These are phyloP conservation scores for Tachina grossa DNA, from an alignment of 2,888 invertebrate species.

Conservation along the genomic window DNA sequence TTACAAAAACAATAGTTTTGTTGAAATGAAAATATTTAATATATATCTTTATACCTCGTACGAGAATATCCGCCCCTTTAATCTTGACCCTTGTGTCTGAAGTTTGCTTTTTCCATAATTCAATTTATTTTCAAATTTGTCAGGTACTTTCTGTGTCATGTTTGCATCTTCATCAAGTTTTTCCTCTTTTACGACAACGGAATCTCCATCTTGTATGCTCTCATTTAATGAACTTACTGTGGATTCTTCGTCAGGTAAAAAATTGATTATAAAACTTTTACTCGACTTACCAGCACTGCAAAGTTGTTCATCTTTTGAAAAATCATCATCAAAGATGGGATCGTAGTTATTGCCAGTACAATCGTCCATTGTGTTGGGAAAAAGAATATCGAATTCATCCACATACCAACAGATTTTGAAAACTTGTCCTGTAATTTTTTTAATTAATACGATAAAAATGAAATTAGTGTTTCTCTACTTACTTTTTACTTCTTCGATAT, in stretches of 20 bases:
- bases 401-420: constrained; percentile 43
- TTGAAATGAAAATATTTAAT: not conserved
- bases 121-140: not conserved
- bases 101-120: constrained; percentile 7
- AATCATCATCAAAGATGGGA: constrained; percentile 25
- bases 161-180: not conserved
- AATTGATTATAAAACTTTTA: not conserved
- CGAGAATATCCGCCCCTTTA: not conserved
- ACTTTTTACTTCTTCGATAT: constrained; percentile 13
- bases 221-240: constrained; percentile 8
- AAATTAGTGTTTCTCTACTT: not conserved
- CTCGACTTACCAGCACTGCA: constrained; percentile 8
- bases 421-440: constrained; percentile 12
- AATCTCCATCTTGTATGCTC: constrained; percentile 8
- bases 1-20: not conserved
- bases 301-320: constrained; percentile 33
- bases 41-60: not conserved
- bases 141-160: not conserved
- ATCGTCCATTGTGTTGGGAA: constrained; percentile 23
- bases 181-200: constrained; percentile 18
- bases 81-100: not conserved
- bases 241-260: constrained; percentile 7
- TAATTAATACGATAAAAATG: not conserved
- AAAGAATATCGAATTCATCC: constrained; percentile 47
- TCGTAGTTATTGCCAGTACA: not conserved